phyloP scores from a whole-genome alignment of 2,888 invertebrate genomes.

The Halictus quadricinctus region DNA sequence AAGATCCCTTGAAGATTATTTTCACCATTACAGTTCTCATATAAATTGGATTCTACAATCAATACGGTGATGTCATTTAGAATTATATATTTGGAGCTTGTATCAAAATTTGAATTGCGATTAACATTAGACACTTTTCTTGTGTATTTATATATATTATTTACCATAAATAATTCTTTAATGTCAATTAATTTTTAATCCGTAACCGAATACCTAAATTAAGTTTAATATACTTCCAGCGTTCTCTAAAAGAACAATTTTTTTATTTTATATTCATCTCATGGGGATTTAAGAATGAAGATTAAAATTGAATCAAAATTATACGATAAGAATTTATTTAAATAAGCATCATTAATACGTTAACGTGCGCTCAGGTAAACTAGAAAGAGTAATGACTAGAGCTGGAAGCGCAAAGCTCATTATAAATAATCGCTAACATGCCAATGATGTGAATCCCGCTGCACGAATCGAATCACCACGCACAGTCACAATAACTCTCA shows the following conservation, averaged over 20 bases:
- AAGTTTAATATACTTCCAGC: too few relatives aligned
- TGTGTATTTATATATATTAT: too few relatives aligned
- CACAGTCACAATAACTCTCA: constrained; percentile 19
- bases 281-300: not conserved
- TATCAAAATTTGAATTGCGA: not conserved
- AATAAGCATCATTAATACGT: not conserved
- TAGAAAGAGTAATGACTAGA: not conserved
- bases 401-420: not conserved
- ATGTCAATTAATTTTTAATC: too few relatives aligned
- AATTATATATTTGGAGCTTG: not conserved
- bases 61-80: not conserved
- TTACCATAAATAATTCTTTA: too few relatives aligned
- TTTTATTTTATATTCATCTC: not conserved
- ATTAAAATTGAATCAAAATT: not conserved
- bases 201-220: too few relatives aligned
- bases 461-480: constrained; percentile 14
- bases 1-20: constrained; percentile 41
- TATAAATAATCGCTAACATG: not conserved
- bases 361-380: not conserved
- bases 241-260: too few relatives aligned
- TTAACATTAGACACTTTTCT: too few relatives aligned
- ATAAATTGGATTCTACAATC: constrained; percentile 1
- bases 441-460: constrained; percentile 5
- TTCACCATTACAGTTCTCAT: constrained; percentile 16
- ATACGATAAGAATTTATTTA: not conserved